Conservation (phyloP, 2,797 vertebrate species). For the Anguilla pacifica region DNA sequence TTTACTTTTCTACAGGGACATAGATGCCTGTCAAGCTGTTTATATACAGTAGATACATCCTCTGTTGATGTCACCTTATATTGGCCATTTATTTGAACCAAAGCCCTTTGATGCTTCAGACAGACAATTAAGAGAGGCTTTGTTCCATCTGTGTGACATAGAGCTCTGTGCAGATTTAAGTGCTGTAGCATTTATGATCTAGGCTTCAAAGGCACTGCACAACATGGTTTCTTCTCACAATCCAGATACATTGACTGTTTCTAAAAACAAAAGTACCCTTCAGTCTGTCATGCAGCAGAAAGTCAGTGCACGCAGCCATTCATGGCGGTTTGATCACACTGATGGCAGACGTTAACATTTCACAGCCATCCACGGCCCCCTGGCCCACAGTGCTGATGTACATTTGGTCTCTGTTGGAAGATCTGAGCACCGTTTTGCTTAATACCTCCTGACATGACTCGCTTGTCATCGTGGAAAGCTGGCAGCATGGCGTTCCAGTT, state of each 20-base stretch:
- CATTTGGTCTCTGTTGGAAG: constrained; percentile 42
- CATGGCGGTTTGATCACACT: constrained; percentile 39
- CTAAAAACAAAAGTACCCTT: not conserved
- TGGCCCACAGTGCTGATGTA: constrained; percentile 22
- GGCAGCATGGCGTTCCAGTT: constrained; percentile 44
- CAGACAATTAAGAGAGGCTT: constrained; percentile 16
- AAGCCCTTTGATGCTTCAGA: not conserved
- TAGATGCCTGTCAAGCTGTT: not conserved
- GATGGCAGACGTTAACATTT: constrained; percentile 43
- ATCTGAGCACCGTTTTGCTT: constrained; percentile 58
- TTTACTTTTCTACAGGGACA: constrained; percentile 34
- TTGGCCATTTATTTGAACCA: not conserved
- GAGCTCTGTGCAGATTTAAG: not conserved
- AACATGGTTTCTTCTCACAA: not conserved
- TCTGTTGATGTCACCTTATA: constrained; percentile 51
- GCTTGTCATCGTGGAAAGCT: constrained; percentile 43
- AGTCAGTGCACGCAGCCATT: constrained; percentile 36
- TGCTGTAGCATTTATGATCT: not conserved
- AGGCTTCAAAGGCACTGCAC: not conserved
- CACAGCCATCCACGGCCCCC: constrained; percentile 45
- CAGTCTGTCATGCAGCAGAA: not conserved
- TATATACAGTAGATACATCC: constrained; percentile 3
- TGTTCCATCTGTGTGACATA: not conserved
- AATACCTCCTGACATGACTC: constrained; percentile 58
- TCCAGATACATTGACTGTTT: not conserved